Evolutionary conservation across 2,888 invertebrate species (phyloP).

Genomic region (Calliopum simillimum): DNA sequence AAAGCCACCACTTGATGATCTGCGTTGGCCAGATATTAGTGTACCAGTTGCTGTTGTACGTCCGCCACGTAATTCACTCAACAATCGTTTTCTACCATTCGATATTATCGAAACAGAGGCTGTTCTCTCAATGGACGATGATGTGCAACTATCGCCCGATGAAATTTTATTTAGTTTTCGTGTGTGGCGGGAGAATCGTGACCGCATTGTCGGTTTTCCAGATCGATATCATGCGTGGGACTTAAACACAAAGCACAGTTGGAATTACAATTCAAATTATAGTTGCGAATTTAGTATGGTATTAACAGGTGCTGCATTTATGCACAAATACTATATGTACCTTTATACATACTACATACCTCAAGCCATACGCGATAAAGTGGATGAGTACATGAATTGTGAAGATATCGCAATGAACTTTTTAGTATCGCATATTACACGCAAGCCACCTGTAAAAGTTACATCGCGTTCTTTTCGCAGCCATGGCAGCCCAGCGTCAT

Average conservation of each 20-base stretch:
- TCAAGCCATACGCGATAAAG: conserved; percentile 93
- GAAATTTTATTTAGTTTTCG: conserved; percentile 99
- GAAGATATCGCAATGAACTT: conserved; percentile 99
- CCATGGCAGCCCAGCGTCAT: conserved; percentile 94
- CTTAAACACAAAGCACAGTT: conserved; percentile 84
- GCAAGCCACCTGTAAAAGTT: conserved; percentile 98
- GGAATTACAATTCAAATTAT: conserved; percentile 98
- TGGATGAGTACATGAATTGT: conserved; percentile 99
- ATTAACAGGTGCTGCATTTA: conserved; percentile 93
- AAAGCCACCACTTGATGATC: conserved; percentile 80
- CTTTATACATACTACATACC: conserved; percentile 94
- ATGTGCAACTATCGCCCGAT: conserved; percentile 96
- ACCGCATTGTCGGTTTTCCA: conserved; percentile 97
- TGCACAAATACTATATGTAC: conserved; percentile 96
- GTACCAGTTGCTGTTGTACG: conserved; percentile 76
- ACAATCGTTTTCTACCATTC: conserved; percentile 97
- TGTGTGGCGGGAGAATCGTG: conserved; percentile 97
- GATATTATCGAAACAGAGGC: conserved; percentile 98
- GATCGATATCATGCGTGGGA: conserved; percentile 98
- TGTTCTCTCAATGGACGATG: conserved; percentile 96
- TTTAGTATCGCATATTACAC: conserved; percentile 94
- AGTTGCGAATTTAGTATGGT: conserved; percentile 99
- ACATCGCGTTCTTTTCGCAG: conserved; percentile 97
- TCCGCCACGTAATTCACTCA: conserved; percentile 91
- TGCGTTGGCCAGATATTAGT: conserved; percentile 78